These are phyloP conservation scores for Pipistrellus pipistrellus DNA, from an alignment of 2,797 vertebrate genomes.

Conservation along the genomic window DNA sequence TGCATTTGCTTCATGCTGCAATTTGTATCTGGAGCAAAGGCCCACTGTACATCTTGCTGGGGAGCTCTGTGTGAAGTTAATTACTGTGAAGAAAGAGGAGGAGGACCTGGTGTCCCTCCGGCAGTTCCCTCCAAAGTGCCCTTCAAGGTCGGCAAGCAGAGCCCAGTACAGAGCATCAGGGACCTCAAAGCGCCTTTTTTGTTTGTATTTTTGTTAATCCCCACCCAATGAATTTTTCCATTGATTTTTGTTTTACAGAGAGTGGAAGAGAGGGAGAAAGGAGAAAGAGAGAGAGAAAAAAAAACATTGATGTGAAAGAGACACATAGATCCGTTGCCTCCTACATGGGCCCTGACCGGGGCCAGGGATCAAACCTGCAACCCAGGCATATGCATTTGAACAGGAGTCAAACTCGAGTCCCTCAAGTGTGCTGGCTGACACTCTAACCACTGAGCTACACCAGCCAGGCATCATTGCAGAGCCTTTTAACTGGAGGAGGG, in stretches of 20 bases:
- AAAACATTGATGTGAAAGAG: neutral
- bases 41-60: neutral
- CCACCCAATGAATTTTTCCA: neutral
- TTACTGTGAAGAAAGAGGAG: conserved; percentile 37
- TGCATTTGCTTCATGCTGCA: neutral
- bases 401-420: neutral
- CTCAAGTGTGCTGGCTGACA: neutral
- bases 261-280: neutral
- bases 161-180: neutral
- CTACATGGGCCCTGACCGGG: neutral
- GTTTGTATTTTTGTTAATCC: neutral
- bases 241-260: neutral
- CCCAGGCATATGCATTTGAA: neutral
- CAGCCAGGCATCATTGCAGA: neutral
- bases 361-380: neutral
- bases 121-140: neutral
- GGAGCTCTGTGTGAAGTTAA: conserved; percentile 43
- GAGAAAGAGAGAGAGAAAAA: too few species aligned
- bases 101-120: neutral
- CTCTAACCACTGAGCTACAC: neutral
- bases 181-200: fast-evolving
- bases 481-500: neutral
- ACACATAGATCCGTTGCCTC: neutral
- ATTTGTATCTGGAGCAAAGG: neutral
- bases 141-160: neutral